Conservation (phyloP, 2,888 invertebrate genomes). For the Ornithoptera alexandrae region DNA sequence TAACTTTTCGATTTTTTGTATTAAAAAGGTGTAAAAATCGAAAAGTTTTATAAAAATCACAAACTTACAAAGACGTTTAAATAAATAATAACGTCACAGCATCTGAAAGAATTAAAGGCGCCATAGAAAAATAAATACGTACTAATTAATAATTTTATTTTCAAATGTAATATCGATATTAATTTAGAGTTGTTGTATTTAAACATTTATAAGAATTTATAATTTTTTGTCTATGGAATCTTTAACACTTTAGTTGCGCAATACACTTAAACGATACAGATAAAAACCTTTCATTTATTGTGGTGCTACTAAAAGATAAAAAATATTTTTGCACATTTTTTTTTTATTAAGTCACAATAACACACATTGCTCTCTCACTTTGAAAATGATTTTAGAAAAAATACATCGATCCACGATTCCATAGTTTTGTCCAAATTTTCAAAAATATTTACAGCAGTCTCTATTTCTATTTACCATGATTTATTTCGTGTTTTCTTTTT, state of each 20-base stretch:
- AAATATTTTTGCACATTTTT: constrained; percentile 47
- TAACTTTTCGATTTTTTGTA: constrained; percentile 31
- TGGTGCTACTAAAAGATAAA: constrained; percentile 52
- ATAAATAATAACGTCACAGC: constrained; percentile 36
- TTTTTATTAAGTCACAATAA: constrained; percentile 37
- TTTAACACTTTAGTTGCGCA: constrained; percentile 31
- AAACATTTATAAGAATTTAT: background rate
- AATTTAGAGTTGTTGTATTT: background rate
- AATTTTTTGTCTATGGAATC: constrained; percentile 27
- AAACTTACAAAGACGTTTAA: constrained; percentile 32
- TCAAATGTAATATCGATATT: background rate
- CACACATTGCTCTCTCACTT: constrained; percentile 45
- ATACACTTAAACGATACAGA: constrained; percentile 34
- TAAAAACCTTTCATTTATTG: constrained; percentile 40
- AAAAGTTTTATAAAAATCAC: constrained; percentile 29
- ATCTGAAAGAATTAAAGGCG: constrained; percentile 30
- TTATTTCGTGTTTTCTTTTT: constrained; percentile 35
- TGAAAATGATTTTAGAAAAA: constrained; percentile 51
- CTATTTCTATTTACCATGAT: constrained; percentile 37
- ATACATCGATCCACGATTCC: constrained; percentile 44
- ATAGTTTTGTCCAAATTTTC: constrained; percentile 35
- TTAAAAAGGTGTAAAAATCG: constrained; percentile 31
- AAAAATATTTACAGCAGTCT: constrained; percentile 51
- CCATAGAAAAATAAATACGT: constrained; percentile 28
- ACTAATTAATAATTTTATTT: background rate